Evolutionary conservation across 2,888 invertebrate genomes (phyloP), one percentile per base, ranked within the genome.

Genomic region (Phyto melanocephala): DNA sequence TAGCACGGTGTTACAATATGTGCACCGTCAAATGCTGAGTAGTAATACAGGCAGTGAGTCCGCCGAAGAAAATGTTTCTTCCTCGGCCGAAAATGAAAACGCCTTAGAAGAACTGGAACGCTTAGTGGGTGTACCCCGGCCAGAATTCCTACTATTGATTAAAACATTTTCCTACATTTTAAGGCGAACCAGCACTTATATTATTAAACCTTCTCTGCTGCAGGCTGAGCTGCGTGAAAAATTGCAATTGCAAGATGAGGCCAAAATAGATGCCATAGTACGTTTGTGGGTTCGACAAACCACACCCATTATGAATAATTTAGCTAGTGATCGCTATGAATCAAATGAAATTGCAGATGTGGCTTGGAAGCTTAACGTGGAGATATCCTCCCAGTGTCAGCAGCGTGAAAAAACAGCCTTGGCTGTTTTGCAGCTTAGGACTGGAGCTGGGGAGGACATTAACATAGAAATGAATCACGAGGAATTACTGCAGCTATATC

Each of bases 281-380:
- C 92, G 92, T 71, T 84, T 92, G 8, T 93, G 93, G 93, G 92
- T 92, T 0, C 90, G 91, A 42, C 90, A 92, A 81, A 92, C 92
- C 0, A 93, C 92, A 84, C 90, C 92, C 6, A 91, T 93, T 82
- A 91, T 93, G 85, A 92, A 92, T 54, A 92, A 92, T 86, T 89
- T 93, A 84, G 90, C 91, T 13, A 88, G 87, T 50, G 88, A 88
- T 54, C 88, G 88, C 0, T 90, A 89, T 72, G 89, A 89, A 71
- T 89, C 90, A 20, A 91, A 92, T 86, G 92, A 92, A 86, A 88
- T 93, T 37, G 91, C 93, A 67, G 91, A 92, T 84, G 89, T 93
- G 40, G 90, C 92, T 35, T 93, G 93, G 93, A 92, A 93, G 80
- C 86, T 93, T 1, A 93, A 93, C 86, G 89, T 93, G 22, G 92